These are phyloP conservation scores for Phoeniculus purpureus DNA, from an alignment of 2,797 vertebrate species.

Conservation along the genomic window DNA sequence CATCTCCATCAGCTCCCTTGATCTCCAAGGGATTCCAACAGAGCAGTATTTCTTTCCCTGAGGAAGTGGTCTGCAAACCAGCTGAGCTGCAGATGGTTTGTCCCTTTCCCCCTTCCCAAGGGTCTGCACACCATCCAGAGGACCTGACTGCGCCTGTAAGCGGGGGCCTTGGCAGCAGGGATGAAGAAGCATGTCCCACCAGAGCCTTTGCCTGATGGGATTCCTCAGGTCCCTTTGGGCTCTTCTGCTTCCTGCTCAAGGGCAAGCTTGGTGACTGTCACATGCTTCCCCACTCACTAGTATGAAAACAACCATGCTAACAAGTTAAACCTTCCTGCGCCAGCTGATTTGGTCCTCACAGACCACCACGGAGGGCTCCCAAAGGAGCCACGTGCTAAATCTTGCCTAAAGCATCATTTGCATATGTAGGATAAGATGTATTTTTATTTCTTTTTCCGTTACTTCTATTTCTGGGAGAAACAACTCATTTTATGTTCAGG, in stretches of 20 bases:
- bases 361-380: neutral
- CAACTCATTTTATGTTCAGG: slow-evolving; percentile 47
- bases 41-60: slow-evolving; percentile 37
- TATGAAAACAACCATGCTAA: neutral
- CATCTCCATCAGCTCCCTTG: slow-evolving; percentile 45
- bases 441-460: slow-evolving; percentile 59
- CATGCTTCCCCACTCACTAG: neutral
- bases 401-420: slow-evolving; percentile 23
- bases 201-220: neutral
- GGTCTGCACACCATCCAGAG: neutral
- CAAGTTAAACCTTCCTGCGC: neutral
- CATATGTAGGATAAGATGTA: slow-evolving; percentile 38
- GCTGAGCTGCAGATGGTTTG: slow-evolving; percentile 41
- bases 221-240: neutral
- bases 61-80: slow-evolving; percentile 52
- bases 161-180: neutral
- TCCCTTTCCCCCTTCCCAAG: neutral
- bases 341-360: neutral
- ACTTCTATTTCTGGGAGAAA: slow-evolving; percentile 62
- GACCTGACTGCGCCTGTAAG: neutral
- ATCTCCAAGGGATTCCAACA: slow-evolving; percentile 50
- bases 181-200: neutral
- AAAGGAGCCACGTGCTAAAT: neutral
- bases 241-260: neutral
- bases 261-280: neutral